Evolutionary conservation across 2,797 vertebrate genomes (phyloP).

Genomic region (Onychomys arenicola): DNA sequence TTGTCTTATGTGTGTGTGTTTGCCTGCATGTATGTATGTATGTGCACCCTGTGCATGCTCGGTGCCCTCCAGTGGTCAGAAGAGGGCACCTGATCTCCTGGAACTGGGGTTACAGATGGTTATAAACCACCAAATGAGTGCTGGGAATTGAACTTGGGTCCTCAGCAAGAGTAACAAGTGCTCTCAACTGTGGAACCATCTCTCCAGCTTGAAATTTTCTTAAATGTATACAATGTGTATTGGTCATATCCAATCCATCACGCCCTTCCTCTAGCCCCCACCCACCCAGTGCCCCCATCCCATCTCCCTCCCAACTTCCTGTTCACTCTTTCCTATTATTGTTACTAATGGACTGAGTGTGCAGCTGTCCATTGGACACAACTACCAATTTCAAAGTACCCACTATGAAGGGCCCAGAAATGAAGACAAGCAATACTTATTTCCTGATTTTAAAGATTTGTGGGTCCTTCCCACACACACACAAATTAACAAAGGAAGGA

Average conservation of each 20-base stretch:
- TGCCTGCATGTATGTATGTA: neutral
- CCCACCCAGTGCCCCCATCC: no score
- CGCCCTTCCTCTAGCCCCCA: neutral
- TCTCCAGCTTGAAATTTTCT: neutral
- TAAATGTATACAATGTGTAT: neutral
- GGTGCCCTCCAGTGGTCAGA: neutral
- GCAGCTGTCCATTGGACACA: no score
- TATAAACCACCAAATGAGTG: neutral
- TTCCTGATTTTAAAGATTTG: neutral
- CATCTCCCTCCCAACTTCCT: neutral
- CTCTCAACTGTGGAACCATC: neutral
- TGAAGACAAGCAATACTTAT: neutral
- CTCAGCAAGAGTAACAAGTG: neutral
- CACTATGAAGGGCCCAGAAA: neutral
- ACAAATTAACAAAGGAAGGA: neutral
- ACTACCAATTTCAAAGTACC: neutral
- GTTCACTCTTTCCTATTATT: neutral
- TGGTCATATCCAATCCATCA: neutral
- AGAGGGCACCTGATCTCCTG: neutral
- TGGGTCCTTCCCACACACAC: no score
- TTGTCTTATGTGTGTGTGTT: neutral
- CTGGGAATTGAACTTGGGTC: neutral
- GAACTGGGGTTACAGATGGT: neutral
- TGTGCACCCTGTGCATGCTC: no score
- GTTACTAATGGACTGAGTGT: accelerated